Evolutionary conservation across 2,797 vertebrate species (phyloP).

Genomic region (Scomberomorus guttatus): DNA sequence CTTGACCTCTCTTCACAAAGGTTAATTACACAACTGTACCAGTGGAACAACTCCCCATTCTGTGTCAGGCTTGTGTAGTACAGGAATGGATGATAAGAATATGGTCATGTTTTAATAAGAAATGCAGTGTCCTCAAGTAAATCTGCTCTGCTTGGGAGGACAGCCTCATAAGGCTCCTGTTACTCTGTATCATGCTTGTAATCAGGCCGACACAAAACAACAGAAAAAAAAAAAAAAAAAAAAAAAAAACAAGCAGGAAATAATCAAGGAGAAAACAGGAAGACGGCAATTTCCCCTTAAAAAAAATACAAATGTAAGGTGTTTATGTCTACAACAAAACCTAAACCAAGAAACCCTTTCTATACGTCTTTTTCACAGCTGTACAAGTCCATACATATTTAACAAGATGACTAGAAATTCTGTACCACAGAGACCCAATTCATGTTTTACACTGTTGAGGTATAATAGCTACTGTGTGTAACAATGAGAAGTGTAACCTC

Average conservation of each 20-base stretch:
- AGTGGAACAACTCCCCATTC: too few relatives aligned
- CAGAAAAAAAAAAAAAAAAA: too few relatives aligned
- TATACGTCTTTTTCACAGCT: constrained; percentile 15
- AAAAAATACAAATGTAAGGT: constrained; percentile 34
- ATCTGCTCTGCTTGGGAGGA: constrained; percentile 21
- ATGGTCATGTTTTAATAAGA: constrained; percentile 27
- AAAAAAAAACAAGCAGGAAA: constrained; percentile 52
- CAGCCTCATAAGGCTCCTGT: constrained; percentile 2
- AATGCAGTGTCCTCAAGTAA: constrained; percentile 42
- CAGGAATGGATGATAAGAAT: constrained; percentile 3
- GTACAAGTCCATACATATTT: constrained; percentile 8
- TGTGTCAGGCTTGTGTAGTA: too few relatives aligned
- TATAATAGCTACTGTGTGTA: background rate
- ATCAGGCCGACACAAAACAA: constrained; percentile 25
- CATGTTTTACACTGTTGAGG: background rate
- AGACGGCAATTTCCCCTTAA: constrained; percentile 38
- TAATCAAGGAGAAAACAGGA: constrained; percentile 56
- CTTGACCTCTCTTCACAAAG: too few relatives aligned
- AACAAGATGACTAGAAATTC: background rate
- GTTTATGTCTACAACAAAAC: constrained; percentile 7
- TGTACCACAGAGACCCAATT: background rate
- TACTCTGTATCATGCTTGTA: constrained; percentile 34
- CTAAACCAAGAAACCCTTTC: background rate
- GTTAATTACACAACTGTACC: too few relatives aligned
- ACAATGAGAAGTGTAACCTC: too few relatives aligned